Evolutionary conservation across 1,140 invertebrate species (phyloP).

Genomic region (Amyelois transitella): DNA sequence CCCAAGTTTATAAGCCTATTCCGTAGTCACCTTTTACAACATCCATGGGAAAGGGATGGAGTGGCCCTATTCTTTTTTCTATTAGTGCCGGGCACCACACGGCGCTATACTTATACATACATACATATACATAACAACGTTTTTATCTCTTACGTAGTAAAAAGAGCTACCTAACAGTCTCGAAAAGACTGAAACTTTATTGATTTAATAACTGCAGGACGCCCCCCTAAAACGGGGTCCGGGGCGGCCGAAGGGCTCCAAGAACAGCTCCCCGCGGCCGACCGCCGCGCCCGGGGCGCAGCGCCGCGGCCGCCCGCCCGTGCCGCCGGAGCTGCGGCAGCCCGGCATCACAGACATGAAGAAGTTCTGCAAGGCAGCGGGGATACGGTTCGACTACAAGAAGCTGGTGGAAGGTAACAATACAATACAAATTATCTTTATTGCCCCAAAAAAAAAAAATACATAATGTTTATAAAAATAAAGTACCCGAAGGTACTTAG

Average conservation of each 20-base stretch:
- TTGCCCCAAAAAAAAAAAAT: too few relatives aligned
- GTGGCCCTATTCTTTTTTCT: too few relatives aligned
- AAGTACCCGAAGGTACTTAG: too few relatives aligned
- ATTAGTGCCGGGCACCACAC: too few relatives aligned
- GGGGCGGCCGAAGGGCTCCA: slow-evolving; percentile 63
- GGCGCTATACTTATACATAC: too few relatives aligned
- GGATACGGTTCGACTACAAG: slow-evolving; percentile 69
- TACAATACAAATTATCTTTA: neutral
- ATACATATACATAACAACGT: too few relatives aligned
- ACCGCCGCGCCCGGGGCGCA: slow-evolving; percentile 17
- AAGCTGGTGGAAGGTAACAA: slow-evolving; percentile 60
- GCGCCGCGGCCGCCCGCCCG: slow-evolving; percentile 52
- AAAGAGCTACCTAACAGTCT: too few relatives aligned
- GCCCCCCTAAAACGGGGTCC: slow-evolving; percentile 56
- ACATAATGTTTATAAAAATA: too few relatives aligned
- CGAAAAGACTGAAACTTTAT: neutral
- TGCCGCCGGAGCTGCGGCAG: slow-evolving; percentile 55
- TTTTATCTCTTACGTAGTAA: too few relatives aligned
- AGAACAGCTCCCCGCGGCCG: slow-evolving; percentile 33
- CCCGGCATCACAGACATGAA: slow-evolving; percentile 72
- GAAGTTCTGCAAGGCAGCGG: slow-evolving; percentile 69
- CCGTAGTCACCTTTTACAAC: too few relatives aligned
- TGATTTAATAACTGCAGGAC: slow-evolving; percentile 27
- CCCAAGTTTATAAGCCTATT: too few relatives aligned
- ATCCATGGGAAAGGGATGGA: too few relatives aligned